Conservation (phyloP, 92 coral and sea anemone species). For the Heliopora coerulea region DNA sequence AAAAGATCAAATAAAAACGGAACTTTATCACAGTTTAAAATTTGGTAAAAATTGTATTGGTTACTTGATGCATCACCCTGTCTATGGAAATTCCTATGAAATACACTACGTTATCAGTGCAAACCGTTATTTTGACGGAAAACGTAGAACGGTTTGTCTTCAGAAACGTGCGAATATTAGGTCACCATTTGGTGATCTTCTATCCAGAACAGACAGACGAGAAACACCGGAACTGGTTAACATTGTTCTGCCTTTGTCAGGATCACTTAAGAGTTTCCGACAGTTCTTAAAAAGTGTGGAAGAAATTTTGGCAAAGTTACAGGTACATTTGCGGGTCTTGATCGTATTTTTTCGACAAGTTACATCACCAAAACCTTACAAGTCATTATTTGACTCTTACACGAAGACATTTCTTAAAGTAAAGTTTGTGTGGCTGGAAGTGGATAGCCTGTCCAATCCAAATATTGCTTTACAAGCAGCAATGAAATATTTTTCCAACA, state of each 20-base stretch:
- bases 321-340: slow-evolving; percentile 68
- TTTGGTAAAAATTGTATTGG: slow-evolving; percentile 83
- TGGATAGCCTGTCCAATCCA: slow-evolving; percentile 71
- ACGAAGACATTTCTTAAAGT: slow-evolving; percentile 63
- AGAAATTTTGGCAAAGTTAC: slow-evolving; percentile 65
- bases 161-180: slow-evolving; percentile 83
- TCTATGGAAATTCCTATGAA: slow-evolving; percentile 92
- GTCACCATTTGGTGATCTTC: slow-evolving; percentile 79
- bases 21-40: slow-evolving; percentile 78
- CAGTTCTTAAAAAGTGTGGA: slow-evolving; percentile 74
- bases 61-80: slow-evolving; percentile 81
- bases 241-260: slow-evolving; percentile 79
- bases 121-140: slow-evolving; percentile 49
- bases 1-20: slow-evolving; percentile 78
- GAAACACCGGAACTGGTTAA: slow-evolving; percentile 57
- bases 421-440: slow-evolving; percentile 85
- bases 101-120: slow-evolving; percentile 81
- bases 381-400: slow-evolving; percentile 57
- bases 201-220: slow-evolving; percentile 66
- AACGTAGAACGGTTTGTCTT: slow-evolving; percentile 76
- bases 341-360: slow-evolving; percentile 80
- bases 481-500: slow-evolving; percentile 75
- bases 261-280: slow-evolving; percentile 69
- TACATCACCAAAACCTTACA: slow-evolving; percentile 61
- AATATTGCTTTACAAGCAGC: slow-evolving; percentile 75